Evolutionary conservation across 1,140 invertebrate genomes (phyloP).

Genomic region (Drosophila mojavensis): DNA sequence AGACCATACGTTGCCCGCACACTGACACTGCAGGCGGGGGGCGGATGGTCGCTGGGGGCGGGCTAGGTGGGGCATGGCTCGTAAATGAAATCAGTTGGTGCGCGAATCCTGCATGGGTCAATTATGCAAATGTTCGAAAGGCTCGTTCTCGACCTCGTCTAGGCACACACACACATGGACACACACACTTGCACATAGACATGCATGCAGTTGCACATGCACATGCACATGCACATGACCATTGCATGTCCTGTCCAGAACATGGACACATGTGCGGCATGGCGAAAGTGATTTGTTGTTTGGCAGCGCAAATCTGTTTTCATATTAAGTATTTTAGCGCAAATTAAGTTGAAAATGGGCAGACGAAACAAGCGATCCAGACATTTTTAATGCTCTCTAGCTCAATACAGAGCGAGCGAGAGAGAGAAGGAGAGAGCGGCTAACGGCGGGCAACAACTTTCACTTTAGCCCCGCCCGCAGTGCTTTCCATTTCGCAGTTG

Average conservation of each 20-base stretch:
- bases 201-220: constrained; percentile 10
- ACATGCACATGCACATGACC: constrained; percentile 36
- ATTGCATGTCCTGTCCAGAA: constrained; percentile 14
- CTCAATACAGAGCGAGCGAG: too few relatives aligned
- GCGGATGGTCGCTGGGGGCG: not conserved
- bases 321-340: constrained; percentile 81
- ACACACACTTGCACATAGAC: constrained; percentile 11
- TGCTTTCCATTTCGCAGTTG: constrained; percentile 69
- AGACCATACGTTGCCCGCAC: constrained; percentile 78
- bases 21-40: constrained; percentile 15
- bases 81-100: constrained; percentile 83
- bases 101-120: constrained; percentile 82
- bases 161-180: not conserved
- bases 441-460: constrained; percentile 49
- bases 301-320: constrained; percentile 79
- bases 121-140: constrained; percentile 75
- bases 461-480: constrained; percentile 47
- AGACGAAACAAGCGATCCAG: constrained; percentile 54
- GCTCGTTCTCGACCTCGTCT: constrained; percentile 32
- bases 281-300: constrained; percentile 79
- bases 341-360: constrained; percentile 72
- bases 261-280: constrained; percentile 46
- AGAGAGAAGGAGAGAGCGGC: too few relatives aligned
- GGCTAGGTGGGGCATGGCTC: constrained; percentile 30
- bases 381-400: constrained; percentile 40